Evolutionary conservation across 2,888 invertebrate species (phyloP).

Genomic region (Tetramorium bicarinatum): DNA sequence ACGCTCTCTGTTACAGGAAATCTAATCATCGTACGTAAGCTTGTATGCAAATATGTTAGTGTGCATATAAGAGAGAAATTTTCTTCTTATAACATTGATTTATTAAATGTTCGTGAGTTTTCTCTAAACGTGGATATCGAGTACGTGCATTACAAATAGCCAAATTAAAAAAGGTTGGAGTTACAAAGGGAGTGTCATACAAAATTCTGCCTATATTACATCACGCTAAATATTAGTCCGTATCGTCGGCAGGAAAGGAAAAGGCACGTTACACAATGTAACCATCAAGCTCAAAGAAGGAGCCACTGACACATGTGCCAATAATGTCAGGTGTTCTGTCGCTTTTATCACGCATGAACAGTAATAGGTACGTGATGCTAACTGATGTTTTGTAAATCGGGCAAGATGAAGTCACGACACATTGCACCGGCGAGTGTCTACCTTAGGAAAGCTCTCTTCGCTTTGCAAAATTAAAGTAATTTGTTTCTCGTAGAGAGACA

Average conservation of each 20-base stretch:
- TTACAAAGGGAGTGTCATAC: constrained; percentile 23
- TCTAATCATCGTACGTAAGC: not conserved
- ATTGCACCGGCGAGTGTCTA: not conserved
- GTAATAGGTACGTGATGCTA: constrained; percentile 45
- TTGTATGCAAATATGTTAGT: not conserved
- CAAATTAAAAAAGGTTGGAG: constrained; percentile 4
- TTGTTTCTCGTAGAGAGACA: not conserved
- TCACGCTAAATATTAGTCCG: constrained; percentile 49
- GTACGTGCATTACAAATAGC: not conserved
- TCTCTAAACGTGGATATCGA: not conserved
- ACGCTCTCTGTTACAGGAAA: not conserved
- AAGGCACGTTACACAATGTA: constrained; percentile 51
- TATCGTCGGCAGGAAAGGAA: constrained; percentile 49
- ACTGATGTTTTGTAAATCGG: constrained; percentile 50
- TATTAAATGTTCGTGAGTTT: not conserved
- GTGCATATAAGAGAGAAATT: not conserved
- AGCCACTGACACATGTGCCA: constrained; percentile 53
- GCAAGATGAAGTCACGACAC: constrained; percentile 46
- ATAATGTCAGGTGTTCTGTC: constrained; percentile 52
- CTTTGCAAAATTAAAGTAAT: constrained; percentile 24
- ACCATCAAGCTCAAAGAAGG: constrained; percentile 52
- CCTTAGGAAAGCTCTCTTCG: not conserved
- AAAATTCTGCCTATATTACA: constrained; percentile 43
- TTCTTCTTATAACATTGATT: not conserved
- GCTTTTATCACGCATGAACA: constrained; percentile 56